phyloP scores from a whole-genome alignment of 1,140 invertebrate species.

The Ceratina australensis region DNA sequence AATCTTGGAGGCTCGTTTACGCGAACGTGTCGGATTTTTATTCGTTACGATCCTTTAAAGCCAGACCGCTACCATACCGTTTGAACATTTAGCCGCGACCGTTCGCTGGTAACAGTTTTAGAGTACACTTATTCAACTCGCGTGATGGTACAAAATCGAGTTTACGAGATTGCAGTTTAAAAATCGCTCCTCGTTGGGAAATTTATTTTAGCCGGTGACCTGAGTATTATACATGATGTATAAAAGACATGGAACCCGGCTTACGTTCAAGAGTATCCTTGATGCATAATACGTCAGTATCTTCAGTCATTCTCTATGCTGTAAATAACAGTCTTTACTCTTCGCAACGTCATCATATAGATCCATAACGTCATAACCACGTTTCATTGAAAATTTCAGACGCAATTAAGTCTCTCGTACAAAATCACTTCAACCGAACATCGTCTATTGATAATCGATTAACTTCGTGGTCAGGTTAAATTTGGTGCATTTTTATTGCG shows the following conservation, averaged over 20 bases:
- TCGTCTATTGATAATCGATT: slow-evolving; percentile 5
- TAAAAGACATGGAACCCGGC: too few species aligned
- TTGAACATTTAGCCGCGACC: too few species aligned
- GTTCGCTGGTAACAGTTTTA: neutral
- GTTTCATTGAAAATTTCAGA: slow-evolving; percentile 32
- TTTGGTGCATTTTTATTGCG: neutral
- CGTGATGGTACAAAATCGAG: neutral
- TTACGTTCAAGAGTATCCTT: neutral
- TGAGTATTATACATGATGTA: too few species aligned
- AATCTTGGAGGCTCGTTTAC: slow-evolving; percentile 48
- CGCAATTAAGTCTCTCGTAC: neutral
- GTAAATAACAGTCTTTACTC: neutral
- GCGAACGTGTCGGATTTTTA: neutral
- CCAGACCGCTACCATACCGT: too few species aligned
- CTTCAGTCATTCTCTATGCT: neutral
- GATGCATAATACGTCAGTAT: neutral
- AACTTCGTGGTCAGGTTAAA: neutral
- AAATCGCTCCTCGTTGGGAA: neutral
- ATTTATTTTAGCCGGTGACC: neutral
- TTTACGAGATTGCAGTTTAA: neutral
- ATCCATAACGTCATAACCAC: neutral
- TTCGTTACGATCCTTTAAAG: too few species aligned
- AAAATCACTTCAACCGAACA: neutral
- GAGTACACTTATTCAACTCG: neutral
- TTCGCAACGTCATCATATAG: neutral